A percentile compares a stretch with the other conserved stretches of the same genome.
phyloP scores from a whole-genome alignment of 2,888 invertebrate genomes.

The Protula sp. region DNA sequence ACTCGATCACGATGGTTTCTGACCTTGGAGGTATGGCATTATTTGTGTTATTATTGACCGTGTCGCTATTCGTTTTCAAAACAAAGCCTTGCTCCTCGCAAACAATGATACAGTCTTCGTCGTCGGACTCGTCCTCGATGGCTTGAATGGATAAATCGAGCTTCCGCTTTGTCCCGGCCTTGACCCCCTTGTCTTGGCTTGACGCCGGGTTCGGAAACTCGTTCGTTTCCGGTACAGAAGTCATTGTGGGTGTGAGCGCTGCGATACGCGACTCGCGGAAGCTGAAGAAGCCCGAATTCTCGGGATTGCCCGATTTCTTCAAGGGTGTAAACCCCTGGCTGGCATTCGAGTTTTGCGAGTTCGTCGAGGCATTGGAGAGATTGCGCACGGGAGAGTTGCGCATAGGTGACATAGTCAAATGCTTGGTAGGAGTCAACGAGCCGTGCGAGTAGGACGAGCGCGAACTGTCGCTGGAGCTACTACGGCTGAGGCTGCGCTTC shows the following conservation, averaged over 20 bases:
- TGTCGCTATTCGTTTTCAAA: not conserved
- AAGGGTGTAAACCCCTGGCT: slow-evolving; percentile 8
- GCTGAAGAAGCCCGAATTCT: slow-evolving; percentile 7
- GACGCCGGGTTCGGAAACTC: not conserved
- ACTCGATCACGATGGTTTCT: slow-evolving; percentile 4
- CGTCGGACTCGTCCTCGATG: not conserved
- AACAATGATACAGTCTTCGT: slow-evolving; percentile 4
- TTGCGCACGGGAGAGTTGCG: slow-evolving; percentile 4
- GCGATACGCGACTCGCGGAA: slow-evolving; percentile 6
- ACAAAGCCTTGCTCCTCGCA: not conserved
- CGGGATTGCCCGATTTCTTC: not conserved
- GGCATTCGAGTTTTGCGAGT: slow-evolving; percentile 2
- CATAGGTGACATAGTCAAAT: not conserved
- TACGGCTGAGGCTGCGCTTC: slow-evolving; percentile 54
- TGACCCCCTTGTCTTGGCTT: not conserved
- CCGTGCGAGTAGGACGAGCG: slow-evolving; percentile 22
- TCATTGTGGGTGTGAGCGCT: slow-evolving; percentile 1
- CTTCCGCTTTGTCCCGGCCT: not conserved
- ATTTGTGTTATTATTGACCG: not conserved
- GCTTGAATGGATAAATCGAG: not conserved
- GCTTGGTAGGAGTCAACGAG: slow-evolving; percentile 7
- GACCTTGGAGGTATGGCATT: not conserved
- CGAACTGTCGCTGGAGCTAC: slow-evolving; percentile 42
- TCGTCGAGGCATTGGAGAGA: slow-evolving; percentile 9
- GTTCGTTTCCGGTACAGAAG: not conserved